Evolutionary conservation across 1,140 invertebrate species (phyloP).

Genomic region (Sipha flava): DNA sequence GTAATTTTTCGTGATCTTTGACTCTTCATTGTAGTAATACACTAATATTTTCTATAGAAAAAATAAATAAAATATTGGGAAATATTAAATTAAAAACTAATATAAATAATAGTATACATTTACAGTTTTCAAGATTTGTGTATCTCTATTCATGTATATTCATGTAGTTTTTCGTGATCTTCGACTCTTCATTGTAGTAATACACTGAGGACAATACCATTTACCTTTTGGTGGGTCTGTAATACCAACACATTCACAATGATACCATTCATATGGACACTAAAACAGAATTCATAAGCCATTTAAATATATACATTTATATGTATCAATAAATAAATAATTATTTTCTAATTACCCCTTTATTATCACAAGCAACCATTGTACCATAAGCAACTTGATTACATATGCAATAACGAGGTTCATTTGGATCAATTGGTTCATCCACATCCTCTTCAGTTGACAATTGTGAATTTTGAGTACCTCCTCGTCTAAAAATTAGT

Average conservation of each 20-base stretch:
- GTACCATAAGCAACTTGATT: conserved; percentile 97
- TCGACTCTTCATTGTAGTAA: conserved; percentile 72
- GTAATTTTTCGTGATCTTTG: conserved; percentile 47
- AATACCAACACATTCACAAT: conserved; percentile 94
- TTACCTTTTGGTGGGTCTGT: conserved; percentile 93
- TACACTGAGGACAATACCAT: conserved; percentile 96
- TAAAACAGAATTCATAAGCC: conserved; percentile 42
- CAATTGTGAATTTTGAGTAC: background rate
- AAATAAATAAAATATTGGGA: no score
- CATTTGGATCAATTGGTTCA: conserved; percentile 62
- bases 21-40: conserved; percentile 75
- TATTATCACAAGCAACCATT: conserved; percentile 99
- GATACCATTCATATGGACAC: conserved; percentile 98
- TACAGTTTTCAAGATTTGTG: background rate
- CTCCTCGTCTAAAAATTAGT: conserved; percentile 8
- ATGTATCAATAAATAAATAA: no score
- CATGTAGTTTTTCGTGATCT: conserved; percentile 43
- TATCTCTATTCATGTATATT: background rate
- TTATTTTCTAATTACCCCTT: conserved; percentile 65
- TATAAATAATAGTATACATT: background rate
- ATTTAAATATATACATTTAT: background rate
- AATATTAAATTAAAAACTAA: background rate
- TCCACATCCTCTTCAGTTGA: conserved; percentile 8
- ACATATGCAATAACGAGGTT: conserved; percentile 93
- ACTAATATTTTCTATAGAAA: no score